Conservation (phyloP, 1,140 invertebrate species). For the Microplitis demolitor region DNA sequence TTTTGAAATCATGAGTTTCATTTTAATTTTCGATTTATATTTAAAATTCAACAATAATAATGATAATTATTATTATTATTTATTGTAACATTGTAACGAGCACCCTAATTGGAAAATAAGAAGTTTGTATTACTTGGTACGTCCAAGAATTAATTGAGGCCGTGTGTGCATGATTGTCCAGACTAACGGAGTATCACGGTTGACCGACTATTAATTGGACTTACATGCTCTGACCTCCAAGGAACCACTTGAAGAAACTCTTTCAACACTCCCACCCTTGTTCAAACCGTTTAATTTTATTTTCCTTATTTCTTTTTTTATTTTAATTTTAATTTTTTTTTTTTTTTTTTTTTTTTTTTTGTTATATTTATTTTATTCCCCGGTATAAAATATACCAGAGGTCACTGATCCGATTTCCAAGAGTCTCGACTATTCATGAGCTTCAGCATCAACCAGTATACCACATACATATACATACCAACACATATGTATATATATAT, state of each 20-base stretch:
- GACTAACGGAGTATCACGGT: conserved; percentile 21
- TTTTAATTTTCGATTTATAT: too few relatives aligned
- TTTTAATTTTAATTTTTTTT: not conserved
- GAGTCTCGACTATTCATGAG: conserved; percentile 5
- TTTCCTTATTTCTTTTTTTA: not conserved
- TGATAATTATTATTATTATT: too few relatives aligned
- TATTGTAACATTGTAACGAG: too few relatives aligned
- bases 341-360: not conserved
- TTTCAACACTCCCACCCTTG: not conserved
- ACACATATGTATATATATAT: too few relatives aligned
- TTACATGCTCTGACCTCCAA: conserved; percentile 31
- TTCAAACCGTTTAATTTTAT: not conserved
- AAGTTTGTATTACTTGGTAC: too few relatives aligned
- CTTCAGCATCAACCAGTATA: not conserved
- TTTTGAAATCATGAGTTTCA: too few relatives aligned
- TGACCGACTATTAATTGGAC: conserved; percentile 49
- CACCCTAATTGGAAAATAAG: too few relatives aligned
- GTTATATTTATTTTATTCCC: not conserved
- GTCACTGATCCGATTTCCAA: conserved; percentile 1
- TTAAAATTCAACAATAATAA: too few relatives aligned
- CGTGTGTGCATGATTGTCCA: conserved; percentile 22
- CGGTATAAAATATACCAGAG: not conserved
- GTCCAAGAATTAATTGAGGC: conserved; percentile 43
- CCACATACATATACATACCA: not conserved
- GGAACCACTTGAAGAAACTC: conserved; percentile 4